Evolutionary conservation across 1,140 invertebrate species (phyloP).

Genomic region (Drosophila hydei): DNA sequence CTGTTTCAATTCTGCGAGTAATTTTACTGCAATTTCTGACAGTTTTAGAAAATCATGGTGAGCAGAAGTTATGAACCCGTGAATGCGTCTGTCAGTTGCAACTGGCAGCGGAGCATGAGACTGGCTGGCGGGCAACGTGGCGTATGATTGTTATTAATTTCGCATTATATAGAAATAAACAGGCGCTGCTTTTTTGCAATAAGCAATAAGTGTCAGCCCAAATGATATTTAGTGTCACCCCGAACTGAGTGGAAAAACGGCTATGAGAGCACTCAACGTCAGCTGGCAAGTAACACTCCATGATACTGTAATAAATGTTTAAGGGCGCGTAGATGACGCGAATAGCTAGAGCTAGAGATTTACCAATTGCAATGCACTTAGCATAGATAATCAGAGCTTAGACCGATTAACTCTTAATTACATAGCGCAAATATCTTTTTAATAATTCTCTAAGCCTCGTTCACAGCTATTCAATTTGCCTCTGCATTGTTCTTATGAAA

Average conservation of each 20-base stretch:
- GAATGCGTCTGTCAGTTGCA: conserved; percentile 75
- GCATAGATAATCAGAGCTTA: not conserved
- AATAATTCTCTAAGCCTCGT: conserved; percentile 9
- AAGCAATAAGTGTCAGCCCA: conserved; percentile 75
- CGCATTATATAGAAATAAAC: conserved; percentile 71
- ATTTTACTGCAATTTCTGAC: conserved; percentile 81
- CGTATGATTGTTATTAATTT: conserved; percentile 83
- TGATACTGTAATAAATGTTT: conserved; percentile 15
- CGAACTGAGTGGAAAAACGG: conserved; percentile 14
- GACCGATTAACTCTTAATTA: not conserved
- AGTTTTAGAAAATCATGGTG: conserved; percentile 79
- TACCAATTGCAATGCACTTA: no score
- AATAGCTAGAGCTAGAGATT: no score
- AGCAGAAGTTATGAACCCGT: conserved; percentile 73
- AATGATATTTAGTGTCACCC: conserved; percentile 76
- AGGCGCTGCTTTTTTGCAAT: conserved; percentile 52
- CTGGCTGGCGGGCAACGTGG: conserved; percentile 59
- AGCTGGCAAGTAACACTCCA: not conserved
- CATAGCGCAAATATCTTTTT: conserved; percentile 12
- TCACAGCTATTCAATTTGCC: conserved; percentile 12
- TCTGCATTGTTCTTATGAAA: conserved; percentile 50
- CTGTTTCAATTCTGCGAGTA: conserved; percentile 60
- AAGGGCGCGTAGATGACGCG: no score
- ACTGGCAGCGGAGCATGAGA: conserved; percentile 46
- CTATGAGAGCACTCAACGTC: conserved; percentile 5